phyloP scores from a whole-genome alignment of 2,113 vertebrate genomes.

The Cavia porcellus region DNA sequence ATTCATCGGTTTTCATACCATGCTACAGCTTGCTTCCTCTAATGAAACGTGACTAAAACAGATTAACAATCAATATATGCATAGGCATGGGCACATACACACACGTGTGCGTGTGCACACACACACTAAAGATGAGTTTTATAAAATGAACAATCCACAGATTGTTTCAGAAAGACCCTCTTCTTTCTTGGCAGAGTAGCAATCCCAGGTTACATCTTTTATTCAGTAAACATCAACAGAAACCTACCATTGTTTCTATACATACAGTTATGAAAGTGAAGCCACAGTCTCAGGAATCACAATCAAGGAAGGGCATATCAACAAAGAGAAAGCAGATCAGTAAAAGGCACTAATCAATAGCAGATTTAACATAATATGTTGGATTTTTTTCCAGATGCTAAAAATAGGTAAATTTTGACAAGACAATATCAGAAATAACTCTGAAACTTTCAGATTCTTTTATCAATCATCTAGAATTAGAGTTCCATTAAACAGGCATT shows the following conservation, averaged over 20 bases:
- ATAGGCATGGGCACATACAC: neutral
- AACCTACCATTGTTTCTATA: slow-evolving; percentile 41
- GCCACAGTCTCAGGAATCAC: slow-evolving; percentile 16
- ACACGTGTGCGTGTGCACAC: neutral
- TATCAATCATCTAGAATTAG: slow-evolving; percentile 43
- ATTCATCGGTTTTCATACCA: neutral
- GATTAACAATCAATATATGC: neutral
- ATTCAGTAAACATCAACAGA: slow-evolving; percentile 29
- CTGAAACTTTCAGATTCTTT: slow-evolving; percentile 35
- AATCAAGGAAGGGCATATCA: slow-evolving; percentile 31
- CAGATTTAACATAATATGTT: neutral
- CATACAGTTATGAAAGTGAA: neutral
- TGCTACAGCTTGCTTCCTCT: slow-evolving; percentile 50
- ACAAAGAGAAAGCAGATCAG: slow-evolving; percentile 44
- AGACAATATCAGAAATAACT: neutral
- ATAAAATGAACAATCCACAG: neutral
- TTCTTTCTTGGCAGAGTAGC: slow-evolving; percentile 54
- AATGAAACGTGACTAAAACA: slow-evolving; percentile 37
- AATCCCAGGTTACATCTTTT: neutral
- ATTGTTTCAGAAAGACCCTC: slow-evolving; percentile 30
- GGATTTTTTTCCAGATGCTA: neutral
- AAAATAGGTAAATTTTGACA: slow-evolving; percentile 41
- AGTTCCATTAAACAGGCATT: slow-evolving; percentile 10
- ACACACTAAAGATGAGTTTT: neutral
- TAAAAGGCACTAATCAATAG: slow-evolving; percentile 55